A percentile compares a stretch with the other conserved stretches of the same genome.
These are phyloP conservation scores for Mimachlamys varia DNA, from an alignment of 2,888 invertebrate species.

Conservation along the genomic window DNA sequence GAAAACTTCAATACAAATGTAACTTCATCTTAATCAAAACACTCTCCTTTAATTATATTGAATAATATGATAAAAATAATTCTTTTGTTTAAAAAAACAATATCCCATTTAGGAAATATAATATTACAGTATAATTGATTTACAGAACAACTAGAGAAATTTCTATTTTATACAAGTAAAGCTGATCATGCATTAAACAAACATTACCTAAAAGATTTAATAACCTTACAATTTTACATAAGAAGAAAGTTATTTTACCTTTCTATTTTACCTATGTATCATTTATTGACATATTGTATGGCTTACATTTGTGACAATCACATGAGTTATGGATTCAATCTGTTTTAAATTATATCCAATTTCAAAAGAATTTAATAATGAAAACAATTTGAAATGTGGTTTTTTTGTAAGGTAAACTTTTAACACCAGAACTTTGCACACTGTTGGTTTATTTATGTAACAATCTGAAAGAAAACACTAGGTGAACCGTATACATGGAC, in stretches of 20 bases:
- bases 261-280: background rate
- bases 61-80: no score
- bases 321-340: background rate
- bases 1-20: no score
- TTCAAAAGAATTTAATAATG: conserved; percentile 31
- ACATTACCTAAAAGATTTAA: background rate
- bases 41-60: no score
- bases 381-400: background rate
- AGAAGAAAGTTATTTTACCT: background rate
- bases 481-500: background rate
- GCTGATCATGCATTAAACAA: background rate
- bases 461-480: background rate
- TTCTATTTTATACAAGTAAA: background rate
- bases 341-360: conserved; percentile 29
- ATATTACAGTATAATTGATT: background rate
- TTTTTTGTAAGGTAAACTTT: background rate
- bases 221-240: background rate
- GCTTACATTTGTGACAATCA: background rate
- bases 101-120: background rate
- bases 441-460: conserved; percentile 19
- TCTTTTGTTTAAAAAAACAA: no score
- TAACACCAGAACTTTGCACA: background rate
- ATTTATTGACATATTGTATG: background rate
- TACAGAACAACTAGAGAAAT: background rate
- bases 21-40: no score